Percentiles rank a stretch among this genome's conserved stretches.
These are phyloP conservation scores for Trichechus manatus DNA, from an alignment of 2,113 vertebrate species.

Conservation along the genomic window DNA sequence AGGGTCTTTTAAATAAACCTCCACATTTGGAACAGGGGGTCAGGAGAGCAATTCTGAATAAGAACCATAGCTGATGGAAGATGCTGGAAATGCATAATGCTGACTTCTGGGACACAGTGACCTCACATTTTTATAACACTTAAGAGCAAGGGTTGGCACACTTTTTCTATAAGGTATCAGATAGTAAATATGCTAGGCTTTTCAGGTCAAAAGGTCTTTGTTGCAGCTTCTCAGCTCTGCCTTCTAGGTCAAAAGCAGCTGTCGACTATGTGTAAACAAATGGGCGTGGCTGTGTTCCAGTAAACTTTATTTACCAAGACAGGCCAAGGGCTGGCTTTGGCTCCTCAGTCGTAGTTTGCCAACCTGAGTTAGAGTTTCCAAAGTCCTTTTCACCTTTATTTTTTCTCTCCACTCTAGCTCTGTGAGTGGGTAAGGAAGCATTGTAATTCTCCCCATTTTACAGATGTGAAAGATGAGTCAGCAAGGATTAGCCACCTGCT, in stretches of 20 bases:
- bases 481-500: background rate
- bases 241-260: background rate
- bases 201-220: background rate
- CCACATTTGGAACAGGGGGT: background rate
- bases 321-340: too few species aligned
- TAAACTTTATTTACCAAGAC: background rate
- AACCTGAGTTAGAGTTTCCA: background rate
- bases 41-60: background rate
- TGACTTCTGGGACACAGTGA: fast-evolving
- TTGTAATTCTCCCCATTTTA: background rate
- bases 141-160: background rate
- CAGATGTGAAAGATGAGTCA: background rate
- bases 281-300: background rate
- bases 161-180: background rate
- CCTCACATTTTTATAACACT: background rate
- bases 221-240: background rate
- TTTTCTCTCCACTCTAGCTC: background rate
- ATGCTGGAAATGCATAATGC: fast-evolving
- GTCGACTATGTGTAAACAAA: background rate
- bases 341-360: background rate
- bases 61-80: background rate
- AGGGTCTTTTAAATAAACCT: background rate
- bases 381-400: background rate
- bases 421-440: background rate
- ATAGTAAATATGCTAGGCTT: background rate